These are phyloP conservation scores for Eupeodes luniger DNA, from an alignment of 2,888 invertebrate species.

Conservation along the genomic window DNA sequence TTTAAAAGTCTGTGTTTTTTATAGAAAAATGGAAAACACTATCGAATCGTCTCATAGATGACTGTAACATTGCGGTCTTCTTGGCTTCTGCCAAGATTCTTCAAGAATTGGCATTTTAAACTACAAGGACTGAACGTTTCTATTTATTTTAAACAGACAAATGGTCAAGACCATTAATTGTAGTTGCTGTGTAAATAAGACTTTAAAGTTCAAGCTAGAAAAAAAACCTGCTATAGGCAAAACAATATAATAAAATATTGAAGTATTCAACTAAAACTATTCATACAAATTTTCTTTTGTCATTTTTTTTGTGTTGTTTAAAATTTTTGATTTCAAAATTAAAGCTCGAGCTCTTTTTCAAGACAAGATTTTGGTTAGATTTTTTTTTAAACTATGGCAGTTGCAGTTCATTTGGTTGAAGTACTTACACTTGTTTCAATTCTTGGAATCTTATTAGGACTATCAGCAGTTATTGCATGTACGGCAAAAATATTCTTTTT, in stretches of 20 bases:
- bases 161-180: no score
- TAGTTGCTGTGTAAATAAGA: no score
- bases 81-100: no score
- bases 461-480: slow-evolving; percentile 78
- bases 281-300: not conserved
- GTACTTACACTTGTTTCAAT: slow-evolving; percentile 77
- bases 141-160: no score
- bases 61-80: no score
- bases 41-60: no score
- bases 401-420: slow-evolving; percentile 79
- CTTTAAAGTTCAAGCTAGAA: no score
- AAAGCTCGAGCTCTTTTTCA: not conserved
- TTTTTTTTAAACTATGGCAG: slow-evolving; percentile 76
- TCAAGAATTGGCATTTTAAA: no score
- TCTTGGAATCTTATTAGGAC: slow-evolving; percentile 78
- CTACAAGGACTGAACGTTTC: no score
- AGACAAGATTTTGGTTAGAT: not conserved
- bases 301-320: not conserved
- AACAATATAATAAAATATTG: not conserved
- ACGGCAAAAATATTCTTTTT: slow-evolving; percentile 77
- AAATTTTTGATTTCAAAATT: slow-evolving; percentile 9
- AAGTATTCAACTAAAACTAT: not conserved
- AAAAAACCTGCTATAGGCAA: no score
- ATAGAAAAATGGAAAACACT: no score
- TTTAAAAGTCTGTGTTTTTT: no score